Evolutionary conservation across 2,797 vertebrate genomes (phyloP), one percentile per base, ranked within the genome.

Genomic region (Anabas testudineus): DNA sequence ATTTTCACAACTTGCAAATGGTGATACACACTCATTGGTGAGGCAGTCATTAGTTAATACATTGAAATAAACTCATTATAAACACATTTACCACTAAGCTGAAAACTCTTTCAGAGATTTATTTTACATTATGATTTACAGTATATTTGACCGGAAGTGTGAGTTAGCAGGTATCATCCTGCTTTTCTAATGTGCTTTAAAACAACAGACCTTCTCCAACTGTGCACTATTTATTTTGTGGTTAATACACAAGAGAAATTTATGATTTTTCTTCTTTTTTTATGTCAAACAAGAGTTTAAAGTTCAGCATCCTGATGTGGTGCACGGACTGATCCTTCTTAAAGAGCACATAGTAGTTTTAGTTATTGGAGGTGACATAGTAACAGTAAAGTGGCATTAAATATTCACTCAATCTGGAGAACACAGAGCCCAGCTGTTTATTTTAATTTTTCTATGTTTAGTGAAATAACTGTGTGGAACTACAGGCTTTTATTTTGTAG

Each of bases 161-260:
- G 41, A 18, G 51, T 54, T 48, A 28, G 60, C 54, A 61, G 63
- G 47, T 41, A 13, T 22, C 42, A 16, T 62, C 49, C 39, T 67
- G 70, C 58, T 45, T 8, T 36, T 46, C 65, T 62, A 54, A 67
- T 72, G 55, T 79, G 74, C 59, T 87, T 83, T 82, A 84, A 67
- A 68, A 79, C 51, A 73, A 66, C 49, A 75, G 66, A 85, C 68
- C 70, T 71, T 76, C 41, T 78, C 52, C 51, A 78, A 84, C 74
- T 76, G 72, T 84, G 67, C 71, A 48, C 65, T 22, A 5, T 74
- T 77, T 63, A 22, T 63, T 80, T 70, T 47, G 3, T 45, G 36
- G 21, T 53, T 47, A 55, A 66, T 53, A 65, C 37, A 47, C 43
- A 36, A 26, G 10, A 66, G 51, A 61, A 61, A 69, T 66, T 39